Base-by-base conservation (phyloP, 2,113 vertebrate genomes). In the Scomber scombrus region DNA sequence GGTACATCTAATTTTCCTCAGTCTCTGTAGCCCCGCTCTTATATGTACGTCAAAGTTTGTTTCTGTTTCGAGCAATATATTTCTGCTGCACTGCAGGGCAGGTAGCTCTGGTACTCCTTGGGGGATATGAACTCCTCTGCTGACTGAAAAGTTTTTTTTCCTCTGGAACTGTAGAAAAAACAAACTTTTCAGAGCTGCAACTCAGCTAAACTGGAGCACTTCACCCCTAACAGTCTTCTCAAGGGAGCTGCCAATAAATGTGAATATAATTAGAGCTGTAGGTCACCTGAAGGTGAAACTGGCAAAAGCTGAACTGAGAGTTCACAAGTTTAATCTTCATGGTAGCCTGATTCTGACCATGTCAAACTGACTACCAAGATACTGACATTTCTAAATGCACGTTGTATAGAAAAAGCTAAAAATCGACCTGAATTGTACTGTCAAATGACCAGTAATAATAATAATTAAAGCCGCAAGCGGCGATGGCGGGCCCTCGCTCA, bases 111-210 rank as follows among this genome's bases (percentile, higher is more conserved):
- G 56, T 64, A 19, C 56, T 91, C 89, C 89, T 81, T 56, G 14
- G 74, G 86, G 92, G 68, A 90, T 66, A 80, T 62, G 16, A 79
- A 71, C 73, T 78, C 62, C 74, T 86, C 56, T 93, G 91, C 93
- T 90, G 88, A 88, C 88, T 85, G 56, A 56, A 71, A 58, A 45
- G n/a, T 49, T 75, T 75, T 47, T 80, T 23, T 55, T 49, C 14
- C n/a, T 14, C 5, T 64, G 56, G 62, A 80, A 73, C 69, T 83
- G 60, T 12, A 65, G 60, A 77, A 60, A 82, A 91, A 85, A 80
- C 52, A 76, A 90, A 88, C 86, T 91, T 87, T 75, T 56, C 60
- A 72, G 61, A 75, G 78, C 49, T 78, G 72, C 76, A 89, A 86
- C 70, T 90, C 78, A 75, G 74, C 81, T 78, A 83, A 89, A 92